These are phyloP conservation scores for Eupeodes luniger DNA, from an alignment of 2,888 invertebrate genomes.

Conservation along the genomic window DNA sequence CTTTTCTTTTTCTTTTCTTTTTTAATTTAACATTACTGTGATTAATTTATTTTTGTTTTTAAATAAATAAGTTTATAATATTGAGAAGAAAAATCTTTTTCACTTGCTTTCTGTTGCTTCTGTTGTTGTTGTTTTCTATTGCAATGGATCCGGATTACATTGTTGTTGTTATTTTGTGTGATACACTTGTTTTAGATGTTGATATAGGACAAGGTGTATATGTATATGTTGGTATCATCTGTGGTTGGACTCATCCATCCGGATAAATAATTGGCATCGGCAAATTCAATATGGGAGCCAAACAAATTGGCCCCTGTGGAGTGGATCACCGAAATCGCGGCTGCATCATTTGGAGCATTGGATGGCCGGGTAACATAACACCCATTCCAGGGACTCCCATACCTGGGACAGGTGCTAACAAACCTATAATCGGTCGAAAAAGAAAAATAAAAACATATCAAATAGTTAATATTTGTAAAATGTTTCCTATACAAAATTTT, in stretches of 20 bases:
- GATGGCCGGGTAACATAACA: conserved; percentile 85
- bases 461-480: background rate
- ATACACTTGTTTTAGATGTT: conserved; percentile 29
- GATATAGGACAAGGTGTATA: conserved; percentile 31
- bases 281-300: conserved; percentile 82
- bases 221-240: conserved; percentile 31
- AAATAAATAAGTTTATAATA: conserved; percentile 51
- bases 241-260: conserved; percentile 77
- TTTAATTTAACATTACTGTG: conserved; percentile 66
- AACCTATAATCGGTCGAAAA: conserved; percentile 78
- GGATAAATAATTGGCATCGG: conserved; percentile 83
- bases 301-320: conserved; percentile 84
- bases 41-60: conserved; percentile 36
- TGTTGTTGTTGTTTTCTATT: conserved; percentile 7
- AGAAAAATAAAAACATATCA: conserved; percentile 68
- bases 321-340: conserved; percentile 95
- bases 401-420: conserved; percentile 82
- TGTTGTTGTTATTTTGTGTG: conserved; percentile 23
- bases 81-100: conserved; percentile 64
- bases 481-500: background rate
- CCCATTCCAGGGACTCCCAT: conserved; percentile 84
- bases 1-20: conserved; percentile 34
- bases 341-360: conserved; percentile 89
- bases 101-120: conserved; percentile 76
- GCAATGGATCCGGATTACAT: background rate